Evolutionary conservation across 92 coral and sea anemone species (phyloP).

Genomic region (Epizoanthus stellaris): DNA sequence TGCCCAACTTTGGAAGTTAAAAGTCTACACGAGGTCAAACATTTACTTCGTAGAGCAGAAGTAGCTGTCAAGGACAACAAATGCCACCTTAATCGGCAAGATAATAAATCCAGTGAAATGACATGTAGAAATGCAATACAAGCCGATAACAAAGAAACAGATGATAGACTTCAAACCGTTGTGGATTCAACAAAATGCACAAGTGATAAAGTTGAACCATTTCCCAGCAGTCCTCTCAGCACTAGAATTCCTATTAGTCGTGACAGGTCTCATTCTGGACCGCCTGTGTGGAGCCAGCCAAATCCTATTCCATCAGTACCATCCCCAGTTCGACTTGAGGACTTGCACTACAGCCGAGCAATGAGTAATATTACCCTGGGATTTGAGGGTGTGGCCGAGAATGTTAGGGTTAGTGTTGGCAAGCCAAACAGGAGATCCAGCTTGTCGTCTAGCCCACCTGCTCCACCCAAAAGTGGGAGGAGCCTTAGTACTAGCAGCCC

Average conservation of each 20-base stretch:
- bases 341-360: slow-evolving; percentile 9
- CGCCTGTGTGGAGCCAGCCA: background rate
- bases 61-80: background rate
- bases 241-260: background rate
- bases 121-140: background rate
- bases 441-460: slow-evolving; percentile 1
- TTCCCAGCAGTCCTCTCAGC: background rate
- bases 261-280: background rate
- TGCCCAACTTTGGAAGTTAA: slow-evolving; percentile 7
- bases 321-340: slow-evolving; percentile 19
- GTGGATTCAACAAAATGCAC: background rate
- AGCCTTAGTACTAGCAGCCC: background rate
- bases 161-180: background rate
- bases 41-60: background rate
- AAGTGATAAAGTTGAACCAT: background rate
- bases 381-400: background rate
- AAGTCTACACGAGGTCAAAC: background rate
- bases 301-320: slow-evolving; percentile 13
- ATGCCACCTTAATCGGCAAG: background rate
- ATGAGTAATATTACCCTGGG: slow-evolving; percentile 32
- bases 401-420: background rate
- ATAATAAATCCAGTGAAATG: background rate
- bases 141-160: background rate
- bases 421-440: slow-evolving; percentile 7
- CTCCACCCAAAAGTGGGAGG: slow-evolving; percentile 7